phyloP scores from a whole-genome alignment of 2,888 invertebrate genomes.

The Andrena bicolor region DNA sequence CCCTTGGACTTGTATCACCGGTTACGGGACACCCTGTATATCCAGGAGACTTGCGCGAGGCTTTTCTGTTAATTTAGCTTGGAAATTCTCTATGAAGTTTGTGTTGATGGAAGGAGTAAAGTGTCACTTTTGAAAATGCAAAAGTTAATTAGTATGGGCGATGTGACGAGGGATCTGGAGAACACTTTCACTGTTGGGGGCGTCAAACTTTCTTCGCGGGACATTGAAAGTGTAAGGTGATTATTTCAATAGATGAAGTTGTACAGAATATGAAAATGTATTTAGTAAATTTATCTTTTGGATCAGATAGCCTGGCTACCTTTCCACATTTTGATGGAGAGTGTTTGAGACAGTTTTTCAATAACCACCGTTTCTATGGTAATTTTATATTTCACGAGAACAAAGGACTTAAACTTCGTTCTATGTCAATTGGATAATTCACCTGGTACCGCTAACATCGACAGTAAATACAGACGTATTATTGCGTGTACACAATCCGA shows the following conservation, averaged over 20 bases:
- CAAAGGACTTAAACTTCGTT: slow-evolving; percentile 9
- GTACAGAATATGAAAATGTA: no score
- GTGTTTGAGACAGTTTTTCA: background rate
- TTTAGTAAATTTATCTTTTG: no score
- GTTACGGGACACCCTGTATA: no score
- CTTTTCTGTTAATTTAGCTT: no score
- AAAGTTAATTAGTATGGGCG: background rate
- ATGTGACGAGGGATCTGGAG: background rate
- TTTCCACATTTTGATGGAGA: background rate
- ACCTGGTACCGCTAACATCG: slow-evolving; percentile 40
- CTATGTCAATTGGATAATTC: slow-evolving; percentile 33
- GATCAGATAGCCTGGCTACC: background rate
- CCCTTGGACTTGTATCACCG: no score
- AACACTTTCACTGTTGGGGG: background rate
- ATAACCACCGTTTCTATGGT: background rate
- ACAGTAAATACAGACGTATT: slow-evolving; percentile 55
- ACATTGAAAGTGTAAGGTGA: no score
- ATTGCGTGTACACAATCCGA: slow-evolving; percentile 43
- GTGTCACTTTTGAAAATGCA: background rate
- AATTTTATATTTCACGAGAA: background rate
- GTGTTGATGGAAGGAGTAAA: no score
- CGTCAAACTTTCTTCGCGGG: slow-evolving; percentile 6
- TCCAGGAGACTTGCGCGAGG: no score
- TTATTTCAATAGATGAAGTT: no score
- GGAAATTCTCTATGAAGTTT: no score